Conservation (phyloP, 1,140 invertebrate species). For the Zaprionus taronus region DNA sequence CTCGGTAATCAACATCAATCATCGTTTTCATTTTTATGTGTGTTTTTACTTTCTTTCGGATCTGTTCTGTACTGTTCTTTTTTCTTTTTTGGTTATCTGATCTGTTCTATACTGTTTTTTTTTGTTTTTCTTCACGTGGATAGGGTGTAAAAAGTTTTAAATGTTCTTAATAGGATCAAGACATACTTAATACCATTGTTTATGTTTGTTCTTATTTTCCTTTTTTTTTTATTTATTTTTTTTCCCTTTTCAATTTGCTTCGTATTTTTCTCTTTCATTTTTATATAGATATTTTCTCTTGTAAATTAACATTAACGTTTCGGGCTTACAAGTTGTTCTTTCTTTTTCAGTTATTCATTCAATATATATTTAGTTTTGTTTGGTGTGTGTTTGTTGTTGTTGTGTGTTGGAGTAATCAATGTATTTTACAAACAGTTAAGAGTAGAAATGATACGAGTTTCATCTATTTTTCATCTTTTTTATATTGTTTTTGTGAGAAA, state of each 20-base stretch:
- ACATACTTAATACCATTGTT: conserved; percentile 39
- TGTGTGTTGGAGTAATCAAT: conserved; percentile 21
- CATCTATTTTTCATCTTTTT: conserved; percentile 17
- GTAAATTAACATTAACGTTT: conserved; percentile 48
- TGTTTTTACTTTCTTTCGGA: conserved; percentile 8
- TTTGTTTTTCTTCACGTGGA: conserved; percentile 47
- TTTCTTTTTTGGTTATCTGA: conserved; percentile 26
- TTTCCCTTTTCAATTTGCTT: conserved; percentile 45
- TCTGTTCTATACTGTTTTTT: not conserved
- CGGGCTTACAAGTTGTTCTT: conserved; percentile 23
- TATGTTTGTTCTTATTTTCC: conserved; percentile 12
- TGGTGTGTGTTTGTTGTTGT: conserved; percentile 18
- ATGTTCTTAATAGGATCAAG: conserved; percentile 54
- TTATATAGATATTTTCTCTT: conserved; percentile 42
- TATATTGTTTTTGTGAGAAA: conserved; percentile 31
- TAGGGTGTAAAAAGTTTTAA: conserved; percentile 75
- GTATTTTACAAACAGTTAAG: conserved; percentile 53
- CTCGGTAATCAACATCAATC: conserved; percentile 37
- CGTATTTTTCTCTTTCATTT: conserved; percentile 13
- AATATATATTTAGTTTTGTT: not conserved
- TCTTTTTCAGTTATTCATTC: conserved; percentile 10
- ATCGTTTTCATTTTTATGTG: conserved; percentile 50
- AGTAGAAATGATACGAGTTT: conserved; percentile 44
- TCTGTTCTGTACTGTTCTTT: conserved; percentile 14
- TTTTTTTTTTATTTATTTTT: conserved; percentile 44